Conservation (phyloP, 2,888 invertebrate species). For the Osmoderma eremita region DNA sequence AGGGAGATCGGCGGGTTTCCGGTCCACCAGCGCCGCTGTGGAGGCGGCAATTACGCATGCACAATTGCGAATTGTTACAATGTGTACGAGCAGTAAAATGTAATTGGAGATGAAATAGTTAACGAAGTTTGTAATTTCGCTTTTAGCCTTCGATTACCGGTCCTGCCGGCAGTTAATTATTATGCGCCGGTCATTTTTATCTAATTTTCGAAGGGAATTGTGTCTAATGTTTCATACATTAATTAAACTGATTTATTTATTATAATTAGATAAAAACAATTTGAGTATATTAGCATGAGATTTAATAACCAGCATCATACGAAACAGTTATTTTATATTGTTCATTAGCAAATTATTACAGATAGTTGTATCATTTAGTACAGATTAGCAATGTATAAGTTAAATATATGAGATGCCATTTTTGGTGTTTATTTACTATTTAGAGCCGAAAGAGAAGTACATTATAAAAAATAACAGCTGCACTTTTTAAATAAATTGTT, state of each 20-base stretch:
- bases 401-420: too few relatives aligned
- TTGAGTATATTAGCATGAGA: too few relatives aligned
- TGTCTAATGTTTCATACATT: not conserved
- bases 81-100: slow-evolving; percentile 6
- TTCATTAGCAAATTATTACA: too few relatives aligned
- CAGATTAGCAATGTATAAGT: too few relatives aligned
- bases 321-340: too few relatives aligned
- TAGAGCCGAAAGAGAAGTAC: too few relatives aligned
- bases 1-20: slow-evolving; percentile 7
- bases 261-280: too few relatives aligned
- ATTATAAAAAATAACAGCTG: too few relatives aligned
- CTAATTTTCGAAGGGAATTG: not conserved
- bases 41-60: not conserved
- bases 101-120: slow-evolving; percentile 28
- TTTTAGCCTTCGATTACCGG: not conserved
- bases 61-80: not conserved
- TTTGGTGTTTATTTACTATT: too few relatives aligned
- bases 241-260: not conserved
- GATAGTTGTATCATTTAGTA: too few relatives aligned
- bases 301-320: too few relatives aligned
- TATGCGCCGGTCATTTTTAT: not conserved
- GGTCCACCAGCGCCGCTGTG: not conserved
- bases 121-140: slow-evolving; percentile 23
- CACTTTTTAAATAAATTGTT: too few relatives aligned
- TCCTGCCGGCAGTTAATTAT: not conserved